Evolutionary conservation across 2,797 vertebrate genomes (phyloP), one percentile per base, ranked within the genome.

Genomic region (Zenarchopterus dispar): DNA sequence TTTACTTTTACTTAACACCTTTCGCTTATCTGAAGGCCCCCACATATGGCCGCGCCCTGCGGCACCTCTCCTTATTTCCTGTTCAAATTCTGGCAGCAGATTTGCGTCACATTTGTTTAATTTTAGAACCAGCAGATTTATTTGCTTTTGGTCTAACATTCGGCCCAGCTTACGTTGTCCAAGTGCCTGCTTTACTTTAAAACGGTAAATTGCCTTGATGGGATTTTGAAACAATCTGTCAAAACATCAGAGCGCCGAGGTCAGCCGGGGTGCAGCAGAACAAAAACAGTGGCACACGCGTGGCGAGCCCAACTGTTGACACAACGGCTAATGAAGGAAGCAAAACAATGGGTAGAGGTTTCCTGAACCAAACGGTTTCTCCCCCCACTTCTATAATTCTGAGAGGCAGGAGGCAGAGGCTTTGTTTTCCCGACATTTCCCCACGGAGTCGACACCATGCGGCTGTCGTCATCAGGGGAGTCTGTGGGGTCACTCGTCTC

Each of bases 321-420:
- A 90, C 83, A 76, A 89, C 74, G 77, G 65, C 91, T 93, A 93
- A 93, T 93, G 93, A 92, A 92, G 92, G 93, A 93, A 94, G 89
- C 88, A 88, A 92, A 93, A 94, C 93, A 94, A 93, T 93, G 81
- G 93, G 79, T 86, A 85, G 90, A 88, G 90, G 89, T 90, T 93
- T 94, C 93, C 92, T 93, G 93, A 81, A 75, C 84, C 23, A 3
- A 84, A 62, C 65, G 63, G 60, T 58, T 53, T 60, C 24, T 59
- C 39, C 23, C 71, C 16, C 24, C 54, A 54, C 36, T 15, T 1
- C 36, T 39, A 5, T 13, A 82, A 88, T 82, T 79, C 70, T 7
- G 85, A 52, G 85, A 81, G 78, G 60, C 65, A 47, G 77, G 83
- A 85, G 80, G 78, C 75, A 79, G 74, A 84, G 71, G 77, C 75